These are phyloP conservation scores for Campoletis sonorensis DNA, from an alignment of 1,140 invertebrate genomes.

Conservation along the genomic window DNA sequence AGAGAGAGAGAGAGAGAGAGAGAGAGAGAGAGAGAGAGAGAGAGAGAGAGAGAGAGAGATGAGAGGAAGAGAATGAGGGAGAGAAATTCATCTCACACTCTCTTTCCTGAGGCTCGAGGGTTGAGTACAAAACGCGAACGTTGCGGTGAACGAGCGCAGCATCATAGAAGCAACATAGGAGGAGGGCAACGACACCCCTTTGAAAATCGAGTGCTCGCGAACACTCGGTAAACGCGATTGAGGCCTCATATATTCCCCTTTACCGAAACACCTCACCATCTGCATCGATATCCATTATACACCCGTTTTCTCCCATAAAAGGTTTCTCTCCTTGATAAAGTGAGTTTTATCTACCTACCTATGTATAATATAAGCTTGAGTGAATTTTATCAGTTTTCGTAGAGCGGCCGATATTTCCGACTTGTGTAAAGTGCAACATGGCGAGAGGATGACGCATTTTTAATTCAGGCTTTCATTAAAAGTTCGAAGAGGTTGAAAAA, in stretches of 20 bases:
- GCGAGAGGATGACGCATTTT: constrained; percentile 28
- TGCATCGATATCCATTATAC: constrained; percentile 47
- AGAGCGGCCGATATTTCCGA: neutral
- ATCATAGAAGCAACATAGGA: constrained; percentile 18
- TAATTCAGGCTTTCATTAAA: neutral
- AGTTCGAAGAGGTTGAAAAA: neutral
- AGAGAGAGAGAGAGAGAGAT: constrained; percentile 7
- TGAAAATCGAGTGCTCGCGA: constrained; percentile 39
- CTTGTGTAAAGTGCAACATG: neutral
- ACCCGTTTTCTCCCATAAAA: constrained; percentile 28
- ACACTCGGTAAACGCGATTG: constrained; percentile 37
- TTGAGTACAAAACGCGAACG: neutral
- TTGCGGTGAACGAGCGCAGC: constrained; percentile 30
- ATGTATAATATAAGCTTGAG: neutral
- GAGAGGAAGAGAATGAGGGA: neutral
- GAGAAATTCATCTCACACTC: neutral
- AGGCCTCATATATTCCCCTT: constrained; percentile 7
- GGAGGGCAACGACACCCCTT: constrained; percentile 26
- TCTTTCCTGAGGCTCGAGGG: neutral
- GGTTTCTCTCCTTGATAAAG: neutral
- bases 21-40: neutral
- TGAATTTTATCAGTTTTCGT: constrained; percentile 28
- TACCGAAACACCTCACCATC: constrained; percentile 25
- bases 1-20: constrained; percentile 3
- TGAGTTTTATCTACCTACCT: neutral